A percentile compares a stretch with the other conserved stretches of the same genome.
Conservation (phyloP, 2,797 vertebrate genomes). For the Myotis findleyi region DNA sequence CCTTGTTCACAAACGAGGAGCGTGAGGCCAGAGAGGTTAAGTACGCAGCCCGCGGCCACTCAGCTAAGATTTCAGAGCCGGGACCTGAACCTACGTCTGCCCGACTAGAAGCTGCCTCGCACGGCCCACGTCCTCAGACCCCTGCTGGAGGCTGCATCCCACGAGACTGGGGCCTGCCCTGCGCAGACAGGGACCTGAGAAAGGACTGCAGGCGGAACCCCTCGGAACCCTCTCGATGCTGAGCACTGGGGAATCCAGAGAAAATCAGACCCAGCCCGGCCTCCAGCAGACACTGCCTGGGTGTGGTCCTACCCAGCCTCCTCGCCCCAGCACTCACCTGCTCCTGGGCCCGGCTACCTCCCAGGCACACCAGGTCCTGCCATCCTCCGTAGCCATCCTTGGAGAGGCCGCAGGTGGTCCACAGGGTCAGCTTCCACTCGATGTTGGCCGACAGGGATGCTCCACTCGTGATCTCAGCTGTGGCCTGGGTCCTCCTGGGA, state of each 20-base stretch:
- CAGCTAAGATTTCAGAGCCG: neutral
- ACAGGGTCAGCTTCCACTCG: conserved; percentile 96
- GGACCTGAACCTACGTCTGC: neutral
- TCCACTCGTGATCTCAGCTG: conserved; percentile 93
- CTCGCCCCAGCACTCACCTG: conserved; percentile 87
- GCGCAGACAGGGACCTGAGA: neutral
- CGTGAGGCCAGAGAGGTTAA: neutral
- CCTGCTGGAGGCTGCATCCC: neutral
- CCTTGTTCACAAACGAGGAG: neutral
- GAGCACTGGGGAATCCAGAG: neutral
- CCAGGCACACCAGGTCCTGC: conserved; percentile 96
- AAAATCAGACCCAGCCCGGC: neutral
- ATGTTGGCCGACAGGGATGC: conserved; percentile 93
- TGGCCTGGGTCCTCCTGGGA: conserved; percentile 92
- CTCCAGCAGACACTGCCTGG: neutral
- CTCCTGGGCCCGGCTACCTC: conserved; percentile 95
- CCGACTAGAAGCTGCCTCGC: neutral
- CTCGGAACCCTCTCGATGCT: neutral
- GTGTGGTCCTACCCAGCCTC: no score
- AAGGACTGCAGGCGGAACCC: neutral
- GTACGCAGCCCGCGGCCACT: neutral
- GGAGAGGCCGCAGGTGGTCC: conserved; percentile 96
- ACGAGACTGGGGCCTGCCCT: neutral
- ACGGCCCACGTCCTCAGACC: fast-evolving
- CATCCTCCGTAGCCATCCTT: conserved; percentile 95